Conservation (phyloP, 2,113 vertebrate species). For the Zosterops japonicus region DNA sequence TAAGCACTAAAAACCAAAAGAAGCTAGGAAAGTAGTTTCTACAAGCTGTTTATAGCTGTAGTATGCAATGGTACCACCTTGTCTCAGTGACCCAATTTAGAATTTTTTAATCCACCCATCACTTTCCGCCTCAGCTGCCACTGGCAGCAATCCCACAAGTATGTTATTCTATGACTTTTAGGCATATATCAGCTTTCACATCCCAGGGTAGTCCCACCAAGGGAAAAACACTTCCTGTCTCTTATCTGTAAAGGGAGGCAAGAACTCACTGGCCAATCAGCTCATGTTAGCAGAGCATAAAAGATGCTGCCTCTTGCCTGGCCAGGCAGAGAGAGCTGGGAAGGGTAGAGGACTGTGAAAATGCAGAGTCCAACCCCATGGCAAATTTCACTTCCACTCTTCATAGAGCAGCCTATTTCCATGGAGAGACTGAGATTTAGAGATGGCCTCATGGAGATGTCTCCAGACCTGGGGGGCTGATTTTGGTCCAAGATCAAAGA, state of each 20-base stretch:
- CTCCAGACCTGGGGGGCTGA: neutral
- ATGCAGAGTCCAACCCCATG: neutral
- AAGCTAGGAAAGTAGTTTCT: neutral
- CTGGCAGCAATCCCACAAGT: neutral
- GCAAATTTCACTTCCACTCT: neutral
- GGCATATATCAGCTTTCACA: neutral
- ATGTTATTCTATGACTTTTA: neutral
- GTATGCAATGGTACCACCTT: neutral
- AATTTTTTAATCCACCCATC: neutral
- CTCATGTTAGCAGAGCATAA: neutral
- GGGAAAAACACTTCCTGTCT: neutral
- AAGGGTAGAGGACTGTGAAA: neutral
- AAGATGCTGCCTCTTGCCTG: neutral
- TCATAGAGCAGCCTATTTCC: neutral
- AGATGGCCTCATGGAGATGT: neutral
- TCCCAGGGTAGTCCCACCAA: neutral
- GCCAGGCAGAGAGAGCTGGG: neutral
- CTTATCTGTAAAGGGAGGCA: neutral
- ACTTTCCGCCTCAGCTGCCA: neutral
- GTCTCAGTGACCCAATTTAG: neutral
- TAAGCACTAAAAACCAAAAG: neutral
- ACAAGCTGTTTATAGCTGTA: neutral
- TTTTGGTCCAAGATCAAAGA: neutral
- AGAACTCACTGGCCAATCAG: neutral
- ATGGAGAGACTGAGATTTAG: neutral